These are phyloP conservation scores for Grammomys dolichurus DNA, from an alignment of 2,113 vertebrate species.

Conservation along the genomic window DNA sequence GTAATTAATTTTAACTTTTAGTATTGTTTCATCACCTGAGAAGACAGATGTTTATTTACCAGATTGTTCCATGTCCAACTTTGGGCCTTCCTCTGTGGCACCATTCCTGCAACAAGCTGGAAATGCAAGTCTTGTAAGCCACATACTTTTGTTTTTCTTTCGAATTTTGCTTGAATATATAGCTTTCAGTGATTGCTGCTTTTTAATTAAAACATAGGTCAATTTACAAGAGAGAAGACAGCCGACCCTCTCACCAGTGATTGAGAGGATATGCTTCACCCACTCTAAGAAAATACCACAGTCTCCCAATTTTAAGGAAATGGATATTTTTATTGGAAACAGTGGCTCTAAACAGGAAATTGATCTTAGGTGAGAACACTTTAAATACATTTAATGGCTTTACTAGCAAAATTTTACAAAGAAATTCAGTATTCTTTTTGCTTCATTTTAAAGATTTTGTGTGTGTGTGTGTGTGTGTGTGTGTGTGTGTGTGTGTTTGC, in stretches of 20 bases:
- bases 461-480: neutral
- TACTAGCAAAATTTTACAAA: conserved; percentile 19
- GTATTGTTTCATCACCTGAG: conserved; percentile 74
- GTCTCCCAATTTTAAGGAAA: conserved; percentile 75
- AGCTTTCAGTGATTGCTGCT: conserved; percentile 36
- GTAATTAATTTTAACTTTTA: conserved; percentile 81
- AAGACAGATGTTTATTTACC: conserved; percentile 63
- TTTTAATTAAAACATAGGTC: conserved; percentile 78
- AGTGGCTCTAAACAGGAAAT: conserved; percentile 74
- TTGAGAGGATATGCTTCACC: conserved; percentile 73
- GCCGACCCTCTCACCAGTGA: conserved; percentile 76
- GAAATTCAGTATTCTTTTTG: conserved; percentile 55
- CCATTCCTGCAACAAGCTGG: conserved; percentile 65
- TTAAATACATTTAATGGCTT: conserved; percentile 35
- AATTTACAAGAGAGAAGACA: conserved; percentile 75
- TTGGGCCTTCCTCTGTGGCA: conserved; percentile 59
- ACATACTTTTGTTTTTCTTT: conserved; percentile 56
- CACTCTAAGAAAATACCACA: conserved; percentile 65
- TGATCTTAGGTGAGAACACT: conserved; percentile 84
- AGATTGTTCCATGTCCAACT: conserved; percentile 64
- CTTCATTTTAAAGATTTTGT: neutral
- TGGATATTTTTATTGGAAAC: conserved; percentile 83
- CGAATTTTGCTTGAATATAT: conserved; percentile 37
- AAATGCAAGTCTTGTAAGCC: conserved; percentile 83
- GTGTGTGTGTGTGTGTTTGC: neutral